Evolutionary conservation across 2,113 vertebrate species (phyloP), one percentile per base, ranked within the genome.

Genomic region (Rostratula benghalensis): DNA sequence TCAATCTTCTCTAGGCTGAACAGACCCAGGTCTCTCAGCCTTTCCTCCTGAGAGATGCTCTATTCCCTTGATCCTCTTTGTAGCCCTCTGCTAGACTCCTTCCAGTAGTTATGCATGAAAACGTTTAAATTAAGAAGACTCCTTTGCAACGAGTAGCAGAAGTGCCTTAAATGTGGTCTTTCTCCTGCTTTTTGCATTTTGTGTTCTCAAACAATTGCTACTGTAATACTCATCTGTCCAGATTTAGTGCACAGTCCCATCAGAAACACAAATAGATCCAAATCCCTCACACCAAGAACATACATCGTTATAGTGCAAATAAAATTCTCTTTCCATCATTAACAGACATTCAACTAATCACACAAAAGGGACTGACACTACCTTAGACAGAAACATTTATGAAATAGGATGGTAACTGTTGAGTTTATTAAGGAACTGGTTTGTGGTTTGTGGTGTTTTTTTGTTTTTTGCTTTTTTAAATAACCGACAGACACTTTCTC

Each of bases 381-480:
- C 28, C 24, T 79, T 24, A 50, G 56, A 48, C 1, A 85, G 28
- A 84, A 89, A 73, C 39, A 79, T 19, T 30, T 67, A 65, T 22
- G 68, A 78, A 86, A 89, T 60, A 56, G 75, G 64, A 39, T 71
- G 51, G 13, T 57, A 90, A 84, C 31, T 51, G 18, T 41, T 53
- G 37, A 51, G 63, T 93, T 93, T 91, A 95, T 94, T 95, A 87
- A 90, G 57, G 76, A 82, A 68, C 21, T 56, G 11, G 6, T 90
- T 67, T 75, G 51, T 39, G 51, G 16, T 18, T 54, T 54, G 27
- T 54, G 51, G 41, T 46, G 37, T 48, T 25, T 39, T 60, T 71
- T 65, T 81, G 45, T 28, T 41, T 23, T 27, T 46, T 46, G 37
- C 11, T 33, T 56, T 48, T 70, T 51, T 24, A n/a, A 87, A 85